phyloP scores from a whole-genome alignment of 2,888 invertebrate genomes.

The Oscheius sp. region DNA sequence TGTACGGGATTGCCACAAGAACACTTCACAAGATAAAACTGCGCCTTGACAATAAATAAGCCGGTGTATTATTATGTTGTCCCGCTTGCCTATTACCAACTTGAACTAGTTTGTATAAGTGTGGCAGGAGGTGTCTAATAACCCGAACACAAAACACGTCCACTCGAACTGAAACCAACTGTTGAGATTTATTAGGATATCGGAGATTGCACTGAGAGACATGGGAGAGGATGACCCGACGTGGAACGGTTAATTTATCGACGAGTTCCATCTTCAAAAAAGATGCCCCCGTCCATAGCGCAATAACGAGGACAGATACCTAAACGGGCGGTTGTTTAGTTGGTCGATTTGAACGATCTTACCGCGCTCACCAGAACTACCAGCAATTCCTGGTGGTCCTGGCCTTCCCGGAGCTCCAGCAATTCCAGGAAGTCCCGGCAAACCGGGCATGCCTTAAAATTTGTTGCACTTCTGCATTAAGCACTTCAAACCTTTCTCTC shows the following conservation, averaged over 20 bases:
- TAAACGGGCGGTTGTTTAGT: not conserved
- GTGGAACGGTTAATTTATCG: constrained; percentile 48
- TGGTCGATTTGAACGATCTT: not conserved
- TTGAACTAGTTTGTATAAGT: no score
- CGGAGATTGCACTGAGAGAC: constrained; percentile 30
- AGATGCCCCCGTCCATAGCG: constrained; percentile 65
- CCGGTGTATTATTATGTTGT: no score
- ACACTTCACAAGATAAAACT: not conserved
- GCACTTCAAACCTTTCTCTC: not conserved
- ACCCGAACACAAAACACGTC: no score
- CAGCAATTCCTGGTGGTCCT: constrained; percentile 28
- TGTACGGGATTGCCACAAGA: no score
- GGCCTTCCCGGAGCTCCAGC: constrained; percentile 30
- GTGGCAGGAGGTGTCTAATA: no score
- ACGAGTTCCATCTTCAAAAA: constrained; percentile 72
- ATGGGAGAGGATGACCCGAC: constrained; percentile 5
- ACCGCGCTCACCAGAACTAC: constrained; percentile 41
- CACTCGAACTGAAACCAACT: no score
- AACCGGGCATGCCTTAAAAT: not conserved
- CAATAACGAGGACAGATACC: constrained; percentile 64
- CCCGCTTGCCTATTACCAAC: no score
- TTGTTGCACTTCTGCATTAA: not conserved
- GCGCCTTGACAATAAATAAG: no score
- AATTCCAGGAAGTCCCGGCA: constrained; percentile 27
- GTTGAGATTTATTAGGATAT: constrained; percentile 21